Evolutionary conservation across 2,888 invertebrate species (phyloP).

Genomic region (Coremacera marginata): DNA sequence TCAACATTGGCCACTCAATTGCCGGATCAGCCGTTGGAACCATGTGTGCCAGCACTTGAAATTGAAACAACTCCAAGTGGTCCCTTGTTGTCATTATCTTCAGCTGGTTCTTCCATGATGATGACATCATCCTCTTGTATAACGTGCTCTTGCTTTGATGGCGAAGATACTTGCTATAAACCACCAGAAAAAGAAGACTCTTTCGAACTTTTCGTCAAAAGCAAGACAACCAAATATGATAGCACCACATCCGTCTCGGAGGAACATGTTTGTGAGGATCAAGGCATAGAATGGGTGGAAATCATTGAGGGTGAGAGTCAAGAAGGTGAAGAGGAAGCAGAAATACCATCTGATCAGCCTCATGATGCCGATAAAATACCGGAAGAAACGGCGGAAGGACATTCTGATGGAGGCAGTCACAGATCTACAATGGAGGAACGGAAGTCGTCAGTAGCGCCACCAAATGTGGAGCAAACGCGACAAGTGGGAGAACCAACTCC

Average conservation of each 20-base stretch:
- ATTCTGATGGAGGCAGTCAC: not conserved
- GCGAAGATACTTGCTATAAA: conserved; percentile 39
- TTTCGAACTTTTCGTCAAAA: conserved; percentile 39
- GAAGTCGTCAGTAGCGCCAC: not conserved
- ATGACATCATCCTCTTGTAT: conserved; percentile 56
- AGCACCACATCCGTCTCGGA: conserved; percentile 30
- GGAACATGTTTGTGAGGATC: conserved; percentile 1
- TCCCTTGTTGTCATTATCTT: conserved; percentile 21
- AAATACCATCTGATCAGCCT: conserved; percentile 2
- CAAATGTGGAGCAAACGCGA: not conserved
- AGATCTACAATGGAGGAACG: not conserved
- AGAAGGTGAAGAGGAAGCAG: conserved; percentile 12
- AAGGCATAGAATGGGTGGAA: conserved; percentile 5
- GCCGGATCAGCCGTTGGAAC: conserved; percentile 35
- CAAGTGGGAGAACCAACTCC: conserved; percentile 16
- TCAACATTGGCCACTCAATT: conserved; percentile 45
- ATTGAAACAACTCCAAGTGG: not conserved
- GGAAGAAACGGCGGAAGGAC: not conserved
- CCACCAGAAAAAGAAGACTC: conserved; percentile 24
- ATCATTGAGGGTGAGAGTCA: not conserved
- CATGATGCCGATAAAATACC: not conserved
- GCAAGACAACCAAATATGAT: conserved; percentile 35
- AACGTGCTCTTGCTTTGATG: conserved; percentile 48
- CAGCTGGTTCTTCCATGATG: conserved; percentile 55
- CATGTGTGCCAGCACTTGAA: conserved; percentile 15